Conservation (phyloP, 2,113 vertebrate species). For the Calidris pugnax region DNA sequence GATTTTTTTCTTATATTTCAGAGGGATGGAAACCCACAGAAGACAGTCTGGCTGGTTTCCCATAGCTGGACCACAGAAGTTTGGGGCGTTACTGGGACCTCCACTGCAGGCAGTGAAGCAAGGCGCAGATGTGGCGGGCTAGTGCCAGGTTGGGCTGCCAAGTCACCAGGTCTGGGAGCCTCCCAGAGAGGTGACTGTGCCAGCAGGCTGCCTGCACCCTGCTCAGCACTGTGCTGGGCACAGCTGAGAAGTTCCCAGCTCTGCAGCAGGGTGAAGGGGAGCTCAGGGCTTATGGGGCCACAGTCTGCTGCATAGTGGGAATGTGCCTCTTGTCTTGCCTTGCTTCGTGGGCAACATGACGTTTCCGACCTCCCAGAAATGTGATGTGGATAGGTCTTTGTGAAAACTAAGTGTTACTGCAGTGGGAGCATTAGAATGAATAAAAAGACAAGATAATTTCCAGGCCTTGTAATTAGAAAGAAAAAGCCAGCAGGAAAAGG, state of each 20-base stretch:
- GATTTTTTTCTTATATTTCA: background rate
- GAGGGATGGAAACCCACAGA: background rate
- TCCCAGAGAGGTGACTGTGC: background rate
- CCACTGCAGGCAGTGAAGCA: background rate
- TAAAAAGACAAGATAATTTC: background rate
- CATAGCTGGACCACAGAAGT: background rate
- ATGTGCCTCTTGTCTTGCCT: background rate
- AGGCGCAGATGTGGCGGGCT: rapidly evolving
- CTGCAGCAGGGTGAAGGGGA: background rate
- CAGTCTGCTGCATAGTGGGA: rapidly evolving
- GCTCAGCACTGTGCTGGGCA: rapidly evolving
- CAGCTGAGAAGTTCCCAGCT: background rate
- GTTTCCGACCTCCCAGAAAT: background rate
- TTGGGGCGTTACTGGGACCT: rapidly evolving
- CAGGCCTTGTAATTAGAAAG: background rate
- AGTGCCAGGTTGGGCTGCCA: background rate
- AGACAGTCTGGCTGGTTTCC: background rate
- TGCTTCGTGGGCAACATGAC: background rate
- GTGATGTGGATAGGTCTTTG: background rate
- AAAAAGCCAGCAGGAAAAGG: background rate
- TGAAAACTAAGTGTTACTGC: background rate
- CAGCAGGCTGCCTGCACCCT: background rate
- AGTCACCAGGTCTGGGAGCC: background rate
- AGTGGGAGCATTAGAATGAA: background rate
- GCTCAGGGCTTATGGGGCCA: background rate